Percentiles rank a stretch among this genome's conserved stretches.
These are phyloP conservation scores for Dryobota labecula DNA, from an alignment of 2,888 invertebrate species.

Conservation along the genomic window DNA sequence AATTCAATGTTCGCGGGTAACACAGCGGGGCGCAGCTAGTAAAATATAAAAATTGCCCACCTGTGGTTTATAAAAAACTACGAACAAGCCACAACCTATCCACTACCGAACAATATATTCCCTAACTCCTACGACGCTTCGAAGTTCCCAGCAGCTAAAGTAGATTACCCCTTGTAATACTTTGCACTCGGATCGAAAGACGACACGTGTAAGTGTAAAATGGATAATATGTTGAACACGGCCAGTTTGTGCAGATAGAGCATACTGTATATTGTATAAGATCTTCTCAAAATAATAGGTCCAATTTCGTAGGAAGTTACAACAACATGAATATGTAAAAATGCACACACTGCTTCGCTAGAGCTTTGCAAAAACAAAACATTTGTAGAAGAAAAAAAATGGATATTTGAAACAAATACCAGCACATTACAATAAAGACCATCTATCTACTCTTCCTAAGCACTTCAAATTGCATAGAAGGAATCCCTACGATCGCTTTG, in stretches of 20 bases:
- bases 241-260: background rate
- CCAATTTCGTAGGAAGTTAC: background rate
- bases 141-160: slow-evolving; percentile 28
- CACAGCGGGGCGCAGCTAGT: too few species aligned
- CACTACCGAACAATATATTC: background rate
- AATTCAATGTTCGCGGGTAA: too few species aligned
- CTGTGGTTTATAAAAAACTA: background rate
- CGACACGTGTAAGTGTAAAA: background rate
- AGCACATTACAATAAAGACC: background rate
- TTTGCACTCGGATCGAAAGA: slow-evolving; percentile 12
- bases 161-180: slow-evolving; percentile 26
- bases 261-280: background rate
- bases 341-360: background rate
- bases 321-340: background rate
- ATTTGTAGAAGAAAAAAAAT: background rate
- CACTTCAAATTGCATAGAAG: background rate
- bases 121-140: background rate
- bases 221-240: background rate
- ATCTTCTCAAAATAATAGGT: background rate
- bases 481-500: background rate
- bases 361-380: background rate
- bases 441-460: background rate
- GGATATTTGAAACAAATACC: background rate
- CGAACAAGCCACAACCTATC: too few species aligned
- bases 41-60: too few species aligned